Evolutionary conservation across 2,888 invertebrate species (phyloP).

Genomic region (Hypsopygia costalis): DNA sequence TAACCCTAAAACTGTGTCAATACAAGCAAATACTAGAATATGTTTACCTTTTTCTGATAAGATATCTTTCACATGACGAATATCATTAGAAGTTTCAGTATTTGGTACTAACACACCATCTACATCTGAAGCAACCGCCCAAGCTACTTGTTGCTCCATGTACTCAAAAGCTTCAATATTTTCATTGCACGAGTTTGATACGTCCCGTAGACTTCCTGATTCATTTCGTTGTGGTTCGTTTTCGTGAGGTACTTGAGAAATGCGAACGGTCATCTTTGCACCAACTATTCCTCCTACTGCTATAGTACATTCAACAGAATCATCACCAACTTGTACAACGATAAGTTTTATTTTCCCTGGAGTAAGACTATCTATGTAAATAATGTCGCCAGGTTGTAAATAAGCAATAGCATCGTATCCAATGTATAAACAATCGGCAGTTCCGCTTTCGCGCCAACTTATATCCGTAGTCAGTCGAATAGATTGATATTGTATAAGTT

Average conservation of each 20-base stretch:
- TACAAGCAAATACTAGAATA: constrained; percentile 59
- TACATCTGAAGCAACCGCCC: constrained; percentile 65
- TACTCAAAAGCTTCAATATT: constrained; percentile 84
- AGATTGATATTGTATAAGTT: constrained; percentile 49
- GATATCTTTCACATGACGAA: constrained; percentile 45
- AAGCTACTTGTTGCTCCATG: constrained; percentile 69
- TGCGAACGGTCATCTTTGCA: constrained; percentile 72
- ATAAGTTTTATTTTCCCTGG: constrained; percentile 56
- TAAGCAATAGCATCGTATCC: constrained; percentile 75
- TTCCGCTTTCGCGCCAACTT: constrained; percentile 77
- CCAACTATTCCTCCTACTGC: constrained; percentile 74
- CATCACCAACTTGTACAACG: constrained; percentile 58
- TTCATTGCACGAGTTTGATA: constrained; percentile 77
- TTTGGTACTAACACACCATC: constrained; percentile 63
- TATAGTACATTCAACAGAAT: constrained; percentile 74
- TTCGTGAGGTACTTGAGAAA: constrained; percentile 73
- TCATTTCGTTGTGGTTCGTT: constrained; percentile 29
- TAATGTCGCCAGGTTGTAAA: constrained; percentile 67
- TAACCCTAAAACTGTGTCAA: constrained; percentile 53
- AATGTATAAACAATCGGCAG: constrained; percentile 75
- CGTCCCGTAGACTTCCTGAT: constrained; percentile 57
- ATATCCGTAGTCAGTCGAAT: constrained; percentile 74
- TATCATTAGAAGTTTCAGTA: constrained; percentile 47
- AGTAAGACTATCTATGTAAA: constrained; percentile 67
- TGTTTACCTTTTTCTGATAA: constrained; percentile 64